These are phyloP conservation scores for Anarhynchus alexandrinus DNA, from an alignment of 2,113 vertebrate genomes.

Conservation along the genomic window DNA sequence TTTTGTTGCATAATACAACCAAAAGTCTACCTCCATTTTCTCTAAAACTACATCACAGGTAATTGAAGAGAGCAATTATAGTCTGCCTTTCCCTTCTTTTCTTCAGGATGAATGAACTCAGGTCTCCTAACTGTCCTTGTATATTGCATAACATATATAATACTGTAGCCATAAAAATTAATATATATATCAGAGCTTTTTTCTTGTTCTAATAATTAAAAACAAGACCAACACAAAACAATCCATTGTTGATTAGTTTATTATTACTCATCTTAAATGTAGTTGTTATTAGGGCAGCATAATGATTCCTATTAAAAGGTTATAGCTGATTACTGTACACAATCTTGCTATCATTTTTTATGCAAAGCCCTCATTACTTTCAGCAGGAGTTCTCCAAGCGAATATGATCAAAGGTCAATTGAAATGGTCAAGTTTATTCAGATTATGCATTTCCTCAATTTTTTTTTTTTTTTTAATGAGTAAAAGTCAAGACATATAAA, in stretches of 20 bases:
- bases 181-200: neutral
- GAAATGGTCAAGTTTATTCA: neutral
- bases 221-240: neutral
- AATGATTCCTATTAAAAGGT: neutral
- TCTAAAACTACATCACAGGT: neutral
- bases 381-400: neutral
- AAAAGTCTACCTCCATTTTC: neutral
- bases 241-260: neutral
- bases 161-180: neutral
- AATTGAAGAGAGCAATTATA: neutral
- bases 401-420: neutral
- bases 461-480: neutral
- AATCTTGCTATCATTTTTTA: neutral
- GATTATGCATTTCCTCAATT: neutral
- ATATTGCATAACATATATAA: neutral
- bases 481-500: neutral
- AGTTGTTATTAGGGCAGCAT: neutral
- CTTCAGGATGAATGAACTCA: neutral
- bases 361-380: neutral
- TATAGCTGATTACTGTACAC: neutral
- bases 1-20: fast-evolving
- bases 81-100: neutral
- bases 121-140: neutral
- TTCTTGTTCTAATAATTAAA: neutral
- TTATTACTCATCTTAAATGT: neutral